A percentile compares a stretch with the other conserved stretches of the same genome.
Conservation (phyloP, 2,888 invertebrate genomes). For the Sarcophaga subvicina region DNA sequence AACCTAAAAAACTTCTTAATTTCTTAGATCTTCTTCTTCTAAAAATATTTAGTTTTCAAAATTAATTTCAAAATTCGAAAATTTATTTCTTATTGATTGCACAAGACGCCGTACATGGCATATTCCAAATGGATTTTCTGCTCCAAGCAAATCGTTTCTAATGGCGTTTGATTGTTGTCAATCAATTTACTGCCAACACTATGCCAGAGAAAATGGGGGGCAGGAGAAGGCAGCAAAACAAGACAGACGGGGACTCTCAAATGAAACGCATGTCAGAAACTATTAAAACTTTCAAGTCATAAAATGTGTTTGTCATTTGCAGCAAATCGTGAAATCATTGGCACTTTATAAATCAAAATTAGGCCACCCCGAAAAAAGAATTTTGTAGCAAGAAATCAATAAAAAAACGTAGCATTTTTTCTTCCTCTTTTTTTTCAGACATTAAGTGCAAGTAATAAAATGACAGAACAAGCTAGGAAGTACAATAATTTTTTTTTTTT, state of each 20-base stretch:
- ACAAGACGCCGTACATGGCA: background rate
- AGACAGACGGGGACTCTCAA: constrained; percentile 34
- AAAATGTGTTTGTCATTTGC: constrained; percentile 56
- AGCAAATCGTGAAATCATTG: constrained; percentile 55
- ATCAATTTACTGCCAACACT: constrained; percentile 60
- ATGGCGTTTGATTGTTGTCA: constrained; percentile 53
- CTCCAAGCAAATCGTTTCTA: constrained; percentile 19
- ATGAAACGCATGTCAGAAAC: constrained; percentile 58
- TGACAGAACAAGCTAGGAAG: background rate
- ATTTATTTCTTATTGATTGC: background rate
- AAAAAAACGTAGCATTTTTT: constrained; percentile 33
- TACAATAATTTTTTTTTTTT: background rate
- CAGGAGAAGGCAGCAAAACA: constrained; percentile 38
- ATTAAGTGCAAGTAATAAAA: constrained; percentile 42
- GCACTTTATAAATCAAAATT: constrained; percentile 57
- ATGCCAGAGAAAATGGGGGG: too few relatives aligned
- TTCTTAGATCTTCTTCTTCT: too few relatives aligned
- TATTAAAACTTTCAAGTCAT: constrained; percentile 52
- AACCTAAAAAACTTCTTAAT: too few relatives aligned
- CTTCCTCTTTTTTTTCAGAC: background rate
- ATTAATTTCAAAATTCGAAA: background rate
- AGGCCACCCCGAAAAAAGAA: constrained; percentile 7
- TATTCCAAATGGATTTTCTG: background rate
- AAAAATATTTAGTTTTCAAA: too few relatives aligned
- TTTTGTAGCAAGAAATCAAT: background rate